Conservation (phyloP, 37 sponge, comb jelly and placozoan species). For the Eunapius fragilis region DNA sequence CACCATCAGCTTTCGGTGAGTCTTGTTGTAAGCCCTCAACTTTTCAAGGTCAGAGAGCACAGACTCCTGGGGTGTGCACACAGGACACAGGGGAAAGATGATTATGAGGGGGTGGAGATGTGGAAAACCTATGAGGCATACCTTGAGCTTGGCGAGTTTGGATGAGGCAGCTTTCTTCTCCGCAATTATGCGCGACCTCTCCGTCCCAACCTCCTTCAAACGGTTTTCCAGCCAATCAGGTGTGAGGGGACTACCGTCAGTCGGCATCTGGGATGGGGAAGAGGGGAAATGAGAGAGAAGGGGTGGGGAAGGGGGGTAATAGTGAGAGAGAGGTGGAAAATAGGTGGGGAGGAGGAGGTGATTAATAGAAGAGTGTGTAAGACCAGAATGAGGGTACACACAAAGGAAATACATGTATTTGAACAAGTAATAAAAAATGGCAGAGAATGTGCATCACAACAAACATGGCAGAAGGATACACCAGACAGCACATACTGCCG, state of each 20-base stretch:
- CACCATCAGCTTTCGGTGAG: conserved; percentile 72
- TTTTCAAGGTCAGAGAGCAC: conserved; percentile 84
- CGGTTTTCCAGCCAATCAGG: conserved; percentile 67
- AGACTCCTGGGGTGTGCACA: conserved; percentile 20
- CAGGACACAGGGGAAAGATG: not conserved
- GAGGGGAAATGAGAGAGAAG: not conserved
- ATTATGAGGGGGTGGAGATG: not conserved
- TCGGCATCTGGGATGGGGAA: conserved; percentile 48
- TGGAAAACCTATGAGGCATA: too few relatives aligned
- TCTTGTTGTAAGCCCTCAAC: conserved; percentile 61
- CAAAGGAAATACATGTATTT: not conserved
- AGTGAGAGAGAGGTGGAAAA: not conserved
- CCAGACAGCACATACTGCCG: too few relatives aligned
- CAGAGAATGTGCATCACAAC: too few relatives aligned
- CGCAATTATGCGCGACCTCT: conserved; percentile 28
- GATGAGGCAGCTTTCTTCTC: conserved; percentile 66
- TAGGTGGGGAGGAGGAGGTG: not conserved
- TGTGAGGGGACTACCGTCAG: conserved; percentile 75
- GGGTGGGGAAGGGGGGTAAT: not conserved
- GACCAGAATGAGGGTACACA: not conserved
- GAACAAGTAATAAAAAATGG: too few relatives aligned
- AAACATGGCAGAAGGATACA: too few relatives aligned
- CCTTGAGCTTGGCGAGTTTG: conserved; percentile 68
- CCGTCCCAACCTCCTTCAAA: conserved; percentile 48
- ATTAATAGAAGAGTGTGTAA: not conserved